phyloP scores from a whole-genome alignment of 2,797 vertebrate genomes.

The Carduelis carduelis region DNA sequence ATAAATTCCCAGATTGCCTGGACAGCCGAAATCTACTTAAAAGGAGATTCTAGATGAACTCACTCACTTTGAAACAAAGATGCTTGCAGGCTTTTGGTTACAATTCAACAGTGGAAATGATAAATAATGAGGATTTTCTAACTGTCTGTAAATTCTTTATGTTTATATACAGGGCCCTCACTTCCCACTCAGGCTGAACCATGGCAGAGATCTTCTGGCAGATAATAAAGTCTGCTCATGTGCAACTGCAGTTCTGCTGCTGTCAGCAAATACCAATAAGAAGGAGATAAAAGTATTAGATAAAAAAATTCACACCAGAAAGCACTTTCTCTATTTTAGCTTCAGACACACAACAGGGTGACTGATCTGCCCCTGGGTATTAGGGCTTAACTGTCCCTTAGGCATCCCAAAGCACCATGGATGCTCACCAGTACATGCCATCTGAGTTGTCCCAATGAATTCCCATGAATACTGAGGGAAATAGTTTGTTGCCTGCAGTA shows the following conservation, averaged over 20 bases:
- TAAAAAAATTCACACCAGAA: neutral
- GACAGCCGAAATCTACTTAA: neutral
- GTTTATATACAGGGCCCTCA: neutral
- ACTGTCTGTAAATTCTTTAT: neutral
- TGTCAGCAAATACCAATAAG: neutral
- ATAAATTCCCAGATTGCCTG: neutral
- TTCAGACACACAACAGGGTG: neutral
- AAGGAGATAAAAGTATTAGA: neutral
- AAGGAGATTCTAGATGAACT: neutral
- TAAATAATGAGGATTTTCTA: slow-evolving; percentile 2
- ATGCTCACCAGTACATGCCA: neutral
- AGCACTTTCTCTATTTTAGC: neutral
- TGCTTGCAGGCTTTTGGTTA: neutral
- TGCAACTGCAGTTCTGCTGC: neutral
- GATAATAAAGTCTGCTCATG: neutral
- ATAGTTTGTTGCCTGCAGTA: neutral
- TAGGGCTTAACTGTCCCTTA: neutral
- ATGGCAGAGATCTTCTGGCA: neutral
- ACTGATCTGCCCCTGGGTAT: neutral
- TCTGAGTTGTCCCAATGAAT: neutral
- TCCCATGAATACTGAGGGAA: neutral
- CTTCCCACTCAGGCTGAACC: neutral
- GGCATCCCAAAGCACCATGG: neutral
- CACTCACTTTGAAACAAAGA: neutral
- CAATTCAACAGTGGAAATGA: neutral